phyloP scores from a whole-genome alignment of 2,113 vertebrate genomes.

The Macrotis lagotis region DNA sequence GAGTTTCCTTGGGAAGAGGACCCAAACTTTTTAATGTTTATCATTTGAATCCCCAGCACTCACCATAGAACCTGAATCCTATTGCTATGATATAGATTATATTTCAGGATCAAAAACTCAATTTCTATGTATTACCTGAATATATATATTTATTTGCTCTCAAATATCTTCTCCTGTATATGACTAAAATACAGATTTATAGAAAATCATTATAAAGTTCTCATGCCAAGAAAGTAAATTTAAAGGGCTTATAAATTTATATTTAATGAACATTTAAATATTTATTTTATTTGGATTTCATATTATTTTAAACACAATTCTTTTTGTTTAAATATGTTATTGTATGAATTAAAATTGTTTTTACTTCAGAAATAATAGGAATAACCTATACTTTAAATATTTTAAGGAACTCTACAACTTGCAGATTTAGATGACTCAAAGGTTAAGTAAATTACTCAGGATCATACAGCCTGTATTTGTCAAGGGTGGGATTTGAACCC shows the following conservation, averaged over 20 bases:
- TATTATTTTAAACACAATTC: not conserved
- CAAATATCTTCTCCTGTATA: not conserved
- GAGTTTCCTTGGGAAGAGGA: not conserved
- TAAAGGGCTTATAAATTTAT: not conserved
- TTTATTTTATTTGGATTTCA: not conserved
- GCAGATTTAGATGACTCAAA: not conserved
- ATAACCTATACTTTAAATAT: not conserved
- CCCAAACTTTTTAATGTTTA: not conserved
- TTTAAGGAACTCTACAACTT: not conserved
- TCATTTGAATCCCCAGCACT: not conserved
- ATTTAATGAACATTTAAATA: slow-evolving; percentile 11
- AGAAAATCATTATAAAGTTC: slow-evolving; percentile 6
- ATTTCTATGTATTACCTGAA: not conserved
- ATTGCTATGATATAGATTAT: not conserved
- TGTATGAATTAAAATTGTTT: not conserved
- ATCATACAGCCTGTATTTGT: not conserved
- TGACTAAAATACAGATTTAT: not conserved
- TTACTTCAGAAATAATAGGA: slow-evolving; percentile 8
- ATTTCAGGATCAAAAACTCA: not conserved
- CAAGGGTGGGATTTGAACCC: not conserved
- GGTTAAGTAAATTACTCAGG: not conserved
- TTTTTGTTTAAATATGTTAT: not conserved
- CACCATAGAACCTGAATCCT: not conserved
- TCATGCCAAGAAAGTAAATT: not conserved
- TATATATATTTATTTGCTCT: not conserved